Conservation (phyloP, 2,113 vertebrate species). For the Mustelus asterias region DNA sequence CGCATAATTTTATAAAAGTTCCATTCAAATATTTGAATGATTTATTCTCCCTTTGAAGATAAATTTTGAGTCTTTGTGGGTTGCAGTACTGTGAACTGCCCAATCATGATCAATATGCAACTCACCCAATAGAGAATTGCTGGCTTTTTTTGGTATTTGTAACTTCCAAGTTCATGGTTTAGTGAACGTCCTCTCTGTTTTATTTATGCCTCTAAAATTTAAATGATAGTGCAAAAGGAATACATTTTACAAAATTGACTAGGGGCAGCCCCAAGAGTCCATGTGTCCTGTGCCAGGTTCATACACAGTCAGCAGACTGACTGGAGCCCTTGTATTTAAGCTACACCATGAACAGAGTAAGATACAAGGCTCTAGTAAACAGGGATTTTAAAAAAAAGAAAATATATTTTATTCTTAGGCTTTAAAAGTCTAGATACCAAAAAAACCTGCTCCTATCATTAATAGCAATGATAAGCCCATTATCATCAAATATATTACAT, state of each 20-base stretch:
- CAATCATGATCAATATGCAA: neutral
- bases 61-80: neutral
- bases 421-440: neutral
- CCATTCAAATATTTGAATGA: neutral
- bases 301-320: neutral
- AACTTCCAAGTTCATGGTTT: neutral
- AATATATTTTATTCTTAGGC: neutral
- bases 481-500: neutral
- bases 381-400: neutral
- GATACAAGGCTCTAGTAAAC: neutral
- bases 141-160: neutral
- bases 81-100: neutral
- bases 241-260: neutral
- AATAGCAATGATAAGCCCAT: neutral
- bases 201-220: neutral
- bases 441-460: neutral
- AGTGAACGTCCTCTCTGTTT: neutral
- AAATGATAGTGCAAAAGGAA: neutral
- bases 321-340: neutral
- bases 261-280: neutral
- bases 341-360: neutral
- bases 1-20: neutral
- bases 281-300: neutral
- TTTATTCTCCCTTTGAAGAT: neutral
- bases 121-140: too few species aligned